Evolutionary conservation across 2,888 invertebrate species (phyloP).

Genomic region (Sphecodes monilicornis): DNA sequence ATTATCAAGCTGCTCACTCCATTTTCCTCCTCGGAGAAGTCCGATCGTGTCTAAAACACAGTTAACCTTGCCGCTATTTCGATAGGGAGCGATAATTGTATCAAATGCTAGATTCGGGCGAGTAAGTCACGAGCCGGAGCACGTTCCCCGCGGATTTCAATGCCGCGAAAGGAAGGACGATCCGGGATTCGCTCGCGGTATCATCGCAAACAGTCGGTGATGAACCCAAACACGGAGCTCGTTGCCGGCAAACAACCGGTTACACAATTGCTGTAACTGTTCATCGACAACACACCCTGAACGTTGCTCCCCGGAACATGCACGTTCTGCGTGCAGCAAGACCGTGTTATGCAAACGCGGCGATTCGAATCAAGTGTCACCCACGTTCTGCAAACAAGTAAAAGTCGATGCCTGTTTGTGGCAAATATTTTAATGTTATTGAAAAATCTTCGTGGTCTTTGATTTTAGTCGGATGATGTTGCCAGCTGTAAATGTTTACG

Average conservation of each 20-base stretch:
- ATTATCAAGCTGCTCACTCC: background rate
- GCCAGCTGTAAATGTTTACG: too few species aligned
- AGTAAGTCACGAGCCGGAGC: background rate
- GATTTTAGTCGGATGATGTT: background rate
- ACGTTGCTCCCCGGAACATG: slow-evolving; percentile 48
- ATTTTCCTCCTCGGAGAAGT: background rate
- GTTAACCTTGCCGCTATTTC: slow-evolving; percentile 1
- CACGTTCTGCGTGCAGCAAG: slow-evolving; percentile 32
- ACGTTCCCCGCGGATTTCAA: slow-evolving; percentile 6
- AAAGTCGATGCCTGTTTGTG: background rate
- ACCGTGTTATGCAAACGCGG: background rate
- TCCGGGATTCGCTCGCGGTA: slow-evolving; percentile 7
- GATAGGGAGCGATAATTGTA: slow-evolving; percentile 10
- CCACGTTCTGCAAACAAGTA: too few species aligned
- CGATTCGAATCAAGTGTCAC: background rate
- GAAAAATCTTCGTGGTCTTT: background rate
- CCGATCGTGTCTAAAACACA: background rate
- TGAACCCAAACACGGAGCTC: slow-evolving; percentile 12
- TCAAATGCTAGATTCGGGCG: background rate
- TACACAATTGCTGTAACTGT: slow-evolving; percentile 44
- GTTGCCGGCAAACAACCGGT: slow-evolving; percentile 33
- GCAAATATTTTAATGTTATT: background rate
- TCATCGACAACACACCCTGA: slow-evolving; percentile 44
- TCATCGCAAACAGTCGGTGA: slow-evolving; percentile 9
- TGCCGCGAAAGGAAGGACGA: slow-evolving; percentile 16